phyloP scores from a whole-genome alignment of 2,797 vertebrate species.

The Sphenopsis melanotis region DNA sequence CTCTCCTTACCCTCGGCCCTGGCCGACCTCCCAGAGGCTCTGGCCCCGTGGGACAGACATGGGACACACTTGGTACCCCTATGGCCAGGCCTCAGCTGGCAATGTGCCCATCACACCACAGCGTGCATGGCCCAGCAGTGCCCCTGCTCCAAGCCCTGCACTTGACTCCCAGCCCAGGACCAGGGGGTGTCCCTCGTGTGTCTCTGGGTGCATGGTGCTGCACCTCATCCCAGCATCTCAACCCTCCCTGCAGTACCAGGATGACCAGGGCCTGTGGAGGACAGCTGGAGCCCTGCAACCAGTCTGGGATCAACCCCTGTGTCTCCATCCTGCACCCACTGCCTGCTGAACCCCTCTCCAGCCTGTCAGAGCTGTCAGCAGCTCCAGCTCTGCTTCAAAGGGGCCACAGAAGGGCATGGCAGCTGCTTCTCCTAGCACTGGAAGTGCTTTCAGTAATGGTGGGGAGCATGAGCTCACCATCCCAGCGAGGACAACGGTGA shows the following conservation, averaged over 20 bases:
- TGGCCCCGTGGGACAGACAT: background rate
- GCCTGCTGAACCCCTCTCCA: background rate
- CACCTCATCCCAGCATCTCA: background rate
- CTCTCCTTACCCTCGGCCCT: accelerated
- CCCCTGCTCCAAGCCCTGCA: background rate
- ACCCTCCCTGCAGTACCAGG: background rate
- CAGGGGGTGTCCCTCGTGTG: accelerated
- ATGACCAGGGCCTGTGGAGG: accelerated
- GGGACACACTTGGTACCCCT: too few relatives aligned
- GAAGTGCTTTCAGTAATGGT: background rate
- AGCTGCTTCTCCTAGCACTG: background rate
- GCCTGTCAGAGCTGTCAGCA: background rate
- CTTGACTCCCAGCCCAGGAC: background rate
- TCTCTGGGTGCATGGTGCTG: background rate
- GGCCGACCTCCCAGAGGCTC: background rate
- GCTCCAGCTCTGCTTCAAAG: background rate
- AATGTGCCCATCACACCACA: accelerated
- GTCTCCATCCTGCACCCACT: background rate
- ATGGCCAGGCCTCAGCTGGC: background rate
- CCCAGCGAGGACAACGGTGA: background rate
- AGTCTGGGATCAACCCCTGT: accelerated
- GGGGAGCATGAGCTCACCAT: background rate
- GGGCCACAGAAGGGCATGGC: background rate
- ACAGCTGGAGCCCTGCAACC: background rate
- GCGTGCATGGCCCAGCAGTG: background rate